These are phyloP conservation scores for Dusona sp. DNA, from an alignment of 2,888 invertebrate genomes.

Conservation along the genomic window DNA sequence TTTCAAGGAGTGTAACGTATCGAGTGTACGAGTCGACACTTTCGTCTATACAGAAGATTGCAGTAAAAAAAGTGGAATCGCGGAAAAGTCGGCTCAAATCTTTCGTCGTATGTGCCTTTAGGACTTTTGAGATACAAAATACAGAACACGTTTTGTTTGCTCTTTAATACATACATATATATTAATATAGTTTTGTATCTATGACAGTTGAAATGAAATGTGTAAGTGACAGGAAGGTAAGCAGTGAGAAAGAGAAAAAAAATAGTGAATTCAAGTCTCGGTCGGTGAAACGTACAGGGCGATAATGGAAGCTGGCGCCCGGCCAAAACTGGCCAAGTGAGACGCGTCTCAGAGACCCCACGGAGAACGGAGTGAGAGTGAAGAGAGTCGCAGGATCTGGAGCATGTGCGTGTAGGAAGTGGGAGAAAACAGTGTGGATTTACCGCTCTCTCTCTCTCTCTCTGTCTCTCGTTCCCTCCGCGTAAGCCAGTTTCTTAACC, in stretches of 20 bases:
- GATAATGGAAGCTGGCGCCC: constrained; percentile 74
- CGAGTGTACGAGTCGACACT: constrained; percentile 2
- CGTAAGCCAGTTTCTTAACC: constrained; percentile 32
- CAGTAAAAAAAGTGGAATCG: constrained; percentile 13
- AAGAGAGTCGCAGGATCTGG: constrained; percentile 43
- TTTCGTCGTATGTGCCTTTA: constrained; percentile 49
- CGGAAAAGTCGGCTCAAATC: constrained; percentile 26
- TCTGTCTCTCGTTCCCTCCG: neutral
- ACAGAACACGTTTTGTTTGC: neutral
- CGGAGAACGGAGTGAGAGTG: constrained; percentile 56
- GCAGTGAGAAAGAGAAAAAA: constrained; percentile 31
- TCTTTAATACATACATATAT: neutral
- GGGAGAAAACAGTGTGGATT: constrained; percentile 34
- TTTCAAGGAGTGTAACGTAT: too few relatives aligned
- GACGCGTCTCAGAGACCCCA: constrained; percentile 65
- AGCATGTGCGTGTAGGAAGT: constrained; percentile 31
- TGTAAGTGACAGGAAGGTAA: constrained; percentile 42
- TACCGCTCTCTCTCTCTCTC: constrained; percentile 25
- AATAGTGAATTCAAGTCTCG: constrained; percentile 63
- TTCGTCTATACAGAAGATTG: neutral
- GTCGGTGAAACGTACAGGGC: constrained; percentile 65
- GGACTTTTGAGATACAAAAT: constrained; percentile 22
- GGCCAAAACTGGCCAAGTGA: constrained; percentile 70
- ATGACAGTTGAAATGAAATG: neutral
- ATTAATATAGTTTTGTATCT: constrained; percentile 15